phyloP scores from a whole-genome alignment of 2,888 invertebrate genomes.

The Pterobdella sp. region DNA sequence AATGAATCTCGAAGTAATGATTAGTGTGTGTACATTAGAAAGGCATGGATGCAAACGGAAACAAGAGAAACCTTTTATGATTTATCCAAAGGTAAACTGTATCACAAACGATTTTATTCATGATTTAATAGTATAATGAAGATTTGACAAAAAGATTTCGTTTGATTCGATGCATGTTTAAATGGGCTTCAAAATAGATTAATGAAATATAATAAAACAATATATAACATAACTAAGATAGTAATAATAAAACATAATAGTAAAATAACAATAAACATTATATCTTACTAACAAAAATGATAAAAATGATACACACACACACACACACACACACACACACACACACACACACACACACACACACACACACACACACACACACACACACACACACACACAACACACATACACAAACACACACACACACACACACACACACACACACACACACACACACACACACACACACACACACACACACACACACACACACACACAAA shows the following conservation, averaged over 20 bases:
- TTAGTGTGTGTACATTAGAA: too few species aligned
- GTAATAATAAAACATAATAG: background rate
- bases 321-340: constrained; percentile 9
- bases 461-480: constrained; percentile 15
- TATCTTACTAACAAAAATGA: constrained; percentile 1
- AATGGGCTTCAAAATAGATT: background rate
- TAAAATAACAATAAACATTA: background rate
- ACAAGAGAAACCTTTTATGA: too few species aligned
- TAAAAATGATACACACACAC: background rate
- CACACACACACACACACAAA: too few species aligned
- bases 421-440: constrained; percentile 9
- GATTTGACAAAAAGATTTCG: too few species aligned
- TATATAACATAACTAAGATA: background rate
- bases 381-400: too few species aligned
- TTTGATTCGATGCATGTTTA: background rate
- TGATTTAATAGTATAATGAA: too few species aligned
- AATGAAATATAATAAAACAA: background rate
- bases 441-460: constrained; percentile 5
- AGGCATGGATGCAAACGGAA: too few species aligned
- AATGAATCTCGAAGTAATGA: too few species aligned
- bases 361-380: constrained; percentile 9
- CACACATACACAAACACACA: too few species aligned
- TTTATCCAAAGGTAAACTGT: too few species aligned
- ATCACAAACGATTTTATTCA: too few species aligned
- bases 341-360: constrained; percentile 9